phyloP scores from a whole-genome alignment of 2,113 vertebrate genomes.

The Aldabrachelys gigantea region DNA sequence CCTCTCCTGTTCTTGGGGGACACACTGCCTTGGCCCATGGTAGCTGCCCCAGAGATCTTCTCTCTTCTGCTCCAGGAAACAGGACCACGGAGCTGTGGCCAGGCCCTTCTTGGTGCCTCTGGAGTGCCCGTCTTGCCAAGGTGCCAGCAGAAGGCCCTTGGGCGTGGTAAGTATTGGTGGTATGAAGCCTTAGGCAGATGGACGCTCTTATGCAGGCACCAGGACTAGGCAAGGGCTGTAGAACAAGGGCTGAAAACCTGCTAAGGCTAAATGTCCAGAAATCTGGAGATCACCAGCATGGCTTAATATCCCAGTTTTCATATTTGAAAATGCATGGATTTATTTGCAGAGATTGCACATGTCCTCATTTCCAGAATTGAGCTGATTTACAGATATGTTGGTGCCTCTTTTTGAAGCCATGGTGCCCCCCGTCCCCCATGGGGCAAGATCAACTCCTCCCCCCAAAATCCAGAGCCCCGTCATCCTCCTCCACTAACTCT shows the following conservation, averaged over 20 bases:
- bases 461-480: background rate
- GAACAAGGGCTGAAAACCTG: no score
- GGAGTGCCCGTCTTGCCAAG: background rate
- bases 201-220: no score
- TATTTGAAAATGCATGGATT: background rate
- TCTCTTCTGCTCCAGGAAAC: background rate
- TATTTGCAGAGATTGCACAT: background rate
- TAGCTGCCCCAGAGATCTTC: background rate
- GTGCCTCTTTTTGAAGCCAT: background rate
- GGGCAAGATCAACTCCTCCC: rapidly evolving
- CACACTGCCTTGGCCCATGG: background rate
- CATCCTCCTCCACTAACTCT: background rate
- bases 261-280: background rate
- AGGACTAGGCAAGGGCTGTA: no score
- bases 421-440: rapidly evolving
- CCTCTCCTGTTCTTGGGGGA: background rate
- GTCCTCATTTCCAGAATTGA: background rate
- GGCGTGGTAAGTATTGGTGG: slow-evolving; percentile 39
- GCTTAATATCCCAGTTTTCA: background rate
- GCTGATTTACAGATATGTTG: no score
- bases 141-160: slow-evolving; percentile 15
- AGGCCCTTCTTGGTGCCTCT: background rate
- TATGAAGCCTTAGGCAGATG: background rate
- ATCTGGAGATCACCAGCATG: background rate
- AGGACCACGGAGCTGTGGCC: background rate